Evolutionary conservation across 1,140 invertebrate species (phyloP), one percentile per base, ranked within the genome.

Genomic region (Aethina tumida): DNA sequence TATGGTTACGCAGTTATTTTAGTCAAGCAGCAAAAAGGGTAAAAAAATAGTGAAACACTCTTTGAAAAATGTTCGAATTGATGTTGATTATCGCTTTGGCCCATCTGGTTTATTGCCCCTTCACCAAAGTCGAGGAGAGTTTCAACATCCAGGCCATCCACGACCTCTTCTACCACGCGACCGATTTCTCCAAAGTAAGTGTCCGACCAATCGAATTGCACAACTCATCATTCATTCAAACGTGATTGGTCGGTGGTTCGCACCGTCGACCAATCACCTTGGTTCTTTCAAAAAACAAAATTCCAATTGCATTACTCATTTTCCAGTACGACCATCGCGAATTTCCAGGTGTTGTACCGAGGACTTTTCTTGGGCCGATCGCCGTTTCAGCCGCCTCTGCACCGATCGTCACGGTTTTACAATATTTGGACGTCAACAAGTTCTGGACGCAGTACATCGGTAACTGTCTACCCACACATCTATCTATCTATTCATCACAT

Each of bases 91-190:
- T 85, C 46, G 79, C 82, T 20, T 69, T 72, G 39, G 66, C 84
- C 40, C 85, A 95, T 62, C 63, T 97, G 25, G 55, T 91, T 31
- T 74, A 88, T 46, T 94, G 90, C 60, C 95, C 96, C 27, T 97
- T 84, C 60, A 98, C 93, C 1, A 99, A 99, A 83, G 96, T 99
- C 6, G 96, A 99, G 67, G 97, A 99, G 71, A 98, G 93, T 67
- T 99, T 99, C 58, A 98, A 97, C 67, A 69, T 97, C 13, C 90
- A 99, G 72, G 96, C 97, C 8, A 87, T 86, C 62, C 97, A 99
- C 69, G 97, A 99, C 69, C 74, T 99, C 50, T 68, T 99, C 9
- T 96, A 92, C 65, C 78, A 92, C 58, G 71, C 79, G 39, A 66
- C 70, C 60, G 87, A 95, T 68, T 70, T 97, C 37, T 68, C 79